Evolutionary conservation across 2,797 vertebrate genomes (phyloP).

Genomic region (Caiman crocodilus): DNA sequence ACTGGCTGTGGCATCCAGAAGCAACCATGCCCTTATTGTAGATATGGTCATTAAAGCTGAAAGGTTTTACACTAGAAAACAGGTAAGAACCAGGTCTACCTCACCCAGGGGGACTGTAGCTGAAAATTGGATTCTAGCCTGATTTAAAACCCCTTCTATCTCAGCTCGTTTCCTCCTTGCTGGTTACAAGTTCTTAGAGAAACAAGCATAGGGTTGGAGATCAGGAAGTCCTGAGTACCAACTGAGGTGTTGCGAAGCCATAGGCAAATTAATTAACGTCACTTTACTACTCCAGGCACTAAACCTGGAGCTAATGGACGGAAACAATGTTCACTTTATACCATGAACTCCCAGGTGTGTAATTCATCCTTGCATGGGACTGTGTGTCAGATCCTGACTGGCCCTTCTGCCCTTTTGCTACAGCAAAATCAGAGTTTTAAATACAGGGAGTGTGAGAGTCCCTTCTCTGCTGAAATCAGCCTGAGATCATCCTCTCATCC

Average conservation of each 20-base stretch:
- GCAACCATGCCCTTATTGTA: constrained; percentile 86
- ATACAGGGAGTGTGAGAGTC: neutral
- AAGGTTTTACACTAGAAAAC: constrained; percentile 84
- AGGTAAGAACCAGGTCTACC: constrained; percentile 80
- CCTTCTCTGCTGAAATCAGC: neutral
- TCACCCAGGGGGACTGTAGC: neutral
- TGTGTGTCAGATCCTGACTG: neutral
- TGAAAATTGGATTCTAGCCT: neutral
- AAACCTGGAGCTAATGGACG: neutral
- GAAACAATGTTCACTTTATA: neutral
- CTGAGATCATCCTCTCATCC: neutral
- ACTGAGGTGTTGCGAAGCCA: neutral
- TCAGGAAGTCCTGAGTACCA: neutral
- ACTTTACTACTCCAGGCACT: neutral
- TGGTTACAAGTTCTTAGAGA: neutral
- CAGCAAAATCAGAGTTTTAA: neutral
- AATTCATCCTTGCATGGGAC: neutral
- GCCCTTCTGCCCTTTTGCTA: neutral
- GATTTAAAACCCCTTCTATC: neutral
- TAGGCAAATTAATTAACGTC: rapidly evolving
- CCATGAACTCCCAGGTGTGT: neutral
- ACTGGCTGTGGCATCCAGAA: constrained; percentile 89
- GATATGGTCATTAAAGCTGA: constrained; percentile 98
- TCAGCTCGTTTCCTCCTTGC: neutral
- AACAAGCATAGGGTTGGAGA: neutral